Base-by-base conservation (phyloP, 2,113 vertebrate species). In the Thomomys bottae region DNA sequence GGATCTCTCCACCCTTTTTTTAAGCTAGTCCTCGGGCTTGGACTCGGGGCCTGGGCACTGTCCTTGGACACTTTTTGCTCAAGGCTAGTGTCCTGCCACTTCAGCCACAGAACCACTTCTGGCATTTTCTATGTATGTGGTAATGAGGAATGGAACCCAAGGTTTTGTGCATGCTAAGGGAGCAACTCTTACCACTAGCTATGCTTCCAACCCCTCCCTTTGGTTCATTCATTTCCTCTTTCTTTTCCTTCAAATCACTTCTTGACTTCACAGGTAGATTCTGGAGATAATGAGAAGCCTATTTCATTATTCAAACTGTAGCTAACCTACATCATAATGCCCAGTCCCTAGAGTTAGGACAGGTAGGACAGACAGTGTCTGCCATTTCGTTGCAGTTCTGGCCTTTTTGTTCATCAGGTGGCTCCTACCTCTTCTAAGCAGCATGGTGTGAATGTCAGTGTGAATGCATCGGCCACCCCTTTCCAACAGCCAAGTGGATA, bases 351-450 rank as follows among this genome's bases (percentile, higher is more conserved):
- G 72, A 71, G 57, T 24, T 45, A 94, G 38, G 36, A 64, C 20
- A 3, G 30, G n/a, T 71, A 3, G 61, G 63, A 57, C 21, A 54
- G 32, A 9, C 54, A 34, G n/a, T 66, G 20, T 18, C 20, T 92
- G 54, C 59, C 40, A 23, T 72, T 54, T 95, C 68, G 87, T 64
- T 76, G 59, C 8, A 61, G 18, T 86, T 87, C 73, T 92, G 59
- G 42, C 38, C 70, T 85, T 90, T 77, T 80, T 86, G 92, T 49
- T 71, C 83, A 59, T 26, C 92, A 99, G 99, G 99, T 99, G 97
- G 99, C 99, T 98, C 99, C 99, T 98, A 99, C 99, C 98, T 99
- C 99, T 97, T 99, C 99, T 92, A 99, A 99, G 97, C 99, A 99
- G 98, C 99, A 99, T 32, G 98, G 99, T 95, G 99, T 99, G 98